Percentiles rank a stretch among this genome's conserved stretches.
Conservation (phyloP, 2,888 invertebrate genomes). For the Harpagoxenus sublaevis region DNA sequence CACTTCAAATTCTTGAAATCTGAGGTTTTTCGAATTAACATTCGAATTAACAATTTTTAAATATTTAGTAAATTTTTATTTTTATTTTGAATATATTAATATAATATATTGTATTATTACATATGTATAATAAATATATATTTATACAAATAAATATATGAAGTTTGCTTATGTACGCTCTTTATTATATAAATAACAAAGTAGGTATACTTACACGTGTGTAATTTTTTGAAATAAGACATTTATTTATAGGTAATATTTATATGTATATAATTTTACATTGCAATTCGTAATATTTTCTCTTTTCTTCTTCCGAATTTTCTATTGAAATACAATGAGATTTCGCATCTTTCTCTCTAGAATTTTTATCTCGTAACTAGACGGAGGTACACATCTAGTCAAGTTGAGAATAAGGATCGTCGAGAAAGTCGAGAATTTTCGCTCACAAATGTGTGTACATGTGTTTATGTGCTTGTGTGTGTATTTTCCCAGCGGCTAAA, state of each 20-base stretch:
- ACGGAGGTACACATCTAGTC: not conserved
- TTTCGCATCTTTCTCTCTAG: not conserved
- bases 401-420: slow-evolving; percentile 1
- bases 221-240: not conserved
- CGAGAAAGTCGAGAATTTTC: slow-evolving; percentile 1
- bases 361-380: slow-evolving; percentile 4
- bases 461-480: not conserved
- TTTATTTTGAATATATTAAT: not conserved
- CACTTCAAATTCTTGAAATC: not conserved
- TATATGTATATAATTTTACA: not conserved
- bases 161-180: not conserved
- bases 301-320: not conserved
- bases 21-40: not conserved
- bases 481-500: slow-evolving; percentile 24
- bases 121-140: no score
- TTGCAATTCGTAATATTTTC: not conserved
- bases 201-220: not conserved
- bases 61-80: not conserved
- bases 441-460: not conserved
- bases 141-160: not conserved
- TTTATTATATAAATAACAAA: not conserved
- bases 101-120: not conserved
- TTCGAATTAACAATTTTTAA: not conserved
- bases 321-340: not conserved
- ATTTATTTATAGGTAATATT: not conserved